These are phyloP conservation scores for Enteromius argenteus DNA, from an alignment of 2,797 vertebrate species.

Conservation along the genomic window DNA sequence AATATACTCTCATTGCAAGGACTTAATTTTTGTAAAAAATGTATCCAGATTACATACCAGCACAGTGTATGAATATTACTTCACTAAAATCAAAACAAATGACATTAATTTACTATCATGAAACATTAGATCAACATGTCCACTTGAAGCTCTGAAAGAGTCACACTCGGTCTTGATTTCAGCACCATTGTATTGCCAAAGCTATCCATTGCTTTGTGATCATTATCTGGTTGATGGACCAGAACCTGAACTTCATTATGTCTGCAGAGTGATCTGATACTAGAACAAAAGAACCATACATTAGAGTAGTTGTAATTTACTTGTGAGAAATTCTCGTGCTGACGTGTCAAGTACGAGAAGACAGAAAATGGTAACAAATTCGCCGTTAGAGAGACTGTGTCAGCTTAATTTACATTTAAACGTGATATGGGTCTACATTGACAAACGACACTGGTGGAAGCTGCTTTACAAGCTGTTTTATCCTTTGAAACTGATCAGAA, in stretches of 20 bases:
- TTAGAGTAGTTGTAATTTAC: constrained; percentile 25
- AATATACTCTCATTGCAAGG: not conserved
- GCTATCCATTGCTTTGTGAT: constrained; percentile 30
- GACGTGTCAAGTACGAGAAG: not conserved
- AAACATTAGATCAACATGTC: not conserved
- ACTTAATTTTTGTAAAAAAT: not conserved
- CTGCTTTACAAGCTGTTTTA: not conserved
- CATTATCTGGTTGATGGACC: constrained; percentile 32
- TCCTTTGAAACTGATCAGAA: not conserved
- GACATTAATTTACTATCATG: not conserved
- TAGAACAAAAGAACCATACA: constrained; percentile 4
- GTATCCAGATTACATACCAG: not conserved
- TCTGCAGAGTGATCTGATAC: constrained; percentile 31
- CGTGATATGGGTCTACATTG: not conserved
- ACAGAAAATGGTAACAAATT: not conserved
- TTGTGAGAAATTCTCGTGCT: constrained; percentile 4
- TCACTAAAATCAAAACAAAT: not conserved
- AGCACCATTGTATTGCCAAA: not conserved
- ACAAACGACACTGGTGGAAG: not conserved
- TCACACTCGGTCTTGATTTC: constrained; percentile 9
- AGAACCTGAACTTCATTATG: constrained; percentile 39
- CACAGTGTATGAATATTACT: not conserved
- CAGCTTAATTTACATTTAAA: not conserved
- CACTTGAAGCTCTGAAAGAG: not conserved
- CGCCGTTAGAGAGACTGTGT: not conserved